These are phyloP conservation scores for Mormyrus hasselquistii DNA, from an alignment of 2,797 vertebrate species.

Conservation along the genomic window DNA sequence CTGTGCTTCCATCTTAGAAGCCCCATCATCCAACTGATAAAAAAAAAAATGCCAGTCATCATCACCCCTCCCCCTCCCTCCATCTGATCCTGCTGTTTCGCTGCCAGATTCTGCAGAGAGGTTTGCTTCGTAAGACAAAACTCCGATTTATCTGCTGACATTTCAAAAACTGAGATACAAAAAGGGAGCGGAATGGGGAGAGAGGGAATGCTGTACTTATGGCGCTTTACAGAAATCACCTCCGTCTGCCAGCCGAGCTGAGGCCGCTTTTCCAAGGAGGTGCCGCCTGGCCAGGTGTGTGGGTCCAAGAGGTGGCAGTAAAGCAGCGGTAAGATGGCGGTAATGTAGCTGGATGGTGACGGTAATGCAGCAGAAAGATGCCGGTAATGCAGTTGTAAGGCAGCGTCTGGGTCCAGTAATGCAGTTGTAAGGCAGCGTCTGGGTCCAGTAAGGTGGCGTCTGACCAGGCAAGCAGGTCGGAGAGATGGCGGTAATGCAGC, in stretches of 20 bases:
- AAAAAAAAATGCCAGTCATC: not conserved
- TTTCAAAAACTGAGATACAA: not conserved
- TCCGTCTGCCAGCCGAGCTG: not conserved
- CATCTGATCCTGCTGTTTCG: not conserved
- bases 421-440: no score
- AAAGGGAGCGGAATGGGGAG: not conserved
- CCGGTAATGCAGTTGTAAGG: no score
- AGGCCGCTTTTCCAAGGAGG: not conserved
- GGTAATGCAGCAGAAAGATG: no score
- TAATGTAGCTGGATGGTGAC: no score
- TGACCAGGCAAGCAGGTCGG: no score
- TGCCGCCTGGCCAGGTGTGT: no score
- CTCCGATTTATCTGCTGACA: constrained; percentile 15
- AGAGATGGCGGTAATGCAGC: no score
- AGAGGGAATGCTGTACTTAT: not conserved
- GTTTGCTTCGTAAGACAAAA: constrained; percentile 2
- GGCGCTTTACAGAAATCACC: not conserved
- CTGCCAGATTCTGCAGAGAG: not conserved
- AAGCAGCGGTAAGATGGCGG: no score
- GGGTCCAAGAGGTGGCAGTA: not conserved
- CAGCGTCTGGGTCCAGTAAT: no score
- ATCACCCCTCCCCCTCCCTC: not conserved
- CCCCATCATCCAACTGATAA: not conserved
- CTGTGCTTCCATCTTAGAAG: not conserved
- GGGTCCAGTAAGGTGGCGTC: no score